phyloP scores from a whole-genome alignment of 2,113 vertebrate species.

The Macrotis lagotis region DNA sequence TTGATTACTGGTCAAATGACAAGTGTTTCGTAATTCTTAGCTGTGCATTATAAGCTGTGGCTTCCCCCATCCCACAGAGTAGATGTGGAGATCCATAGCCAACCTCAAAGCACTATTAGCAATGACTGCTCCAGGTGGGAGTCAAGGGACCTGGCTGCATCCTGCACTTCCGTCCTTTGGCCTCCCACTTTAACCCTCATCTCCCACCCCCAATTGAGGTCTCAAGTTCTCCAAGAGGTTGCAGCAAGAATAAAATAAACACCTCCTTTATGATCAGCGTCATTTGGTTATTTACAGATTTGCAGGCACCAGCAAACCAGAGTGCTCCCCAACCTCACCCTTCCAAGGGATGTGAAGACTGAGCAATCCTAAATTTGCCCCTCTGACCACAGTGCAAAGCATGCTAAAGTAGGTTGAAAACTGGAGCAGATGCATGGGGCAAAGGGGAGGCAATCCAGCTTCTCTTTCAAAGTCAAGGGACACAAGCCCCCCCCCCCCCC shows the following conservation, averaged over 20 bases:
- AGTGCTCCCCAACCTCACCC: neutral
- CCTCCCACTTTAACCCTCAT: neutral
- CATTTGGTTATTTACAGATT: neutral
- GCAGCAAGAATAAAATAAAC: constrained; percentile 6
- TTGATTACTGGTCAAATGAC: neutral
- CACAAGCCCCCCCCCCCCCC: neutral
- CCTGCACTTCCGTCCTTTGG: neutral
- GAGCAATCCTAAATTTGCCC: neutral
- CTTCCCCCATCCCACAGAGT: neutral
- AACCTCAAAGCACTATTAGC: neutral
- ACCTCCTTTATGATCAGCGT: constrained; percentile 37
- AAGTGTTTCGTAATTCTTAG: neutral
- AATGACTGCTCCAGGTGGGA: neutral
- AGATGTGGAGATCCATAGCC: neutral
- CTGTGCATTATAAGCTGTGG: neutral
- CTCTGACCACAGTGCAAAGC: neutral
- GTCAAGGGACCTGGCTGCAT: neutral
- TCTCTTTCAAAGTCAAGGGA: neutral
- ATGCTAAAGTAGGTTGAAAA: neutral
- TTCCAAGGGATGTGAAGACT: neutral
- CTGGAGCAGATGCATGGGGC: neutral
- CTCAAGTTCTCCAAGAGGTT: neutral
- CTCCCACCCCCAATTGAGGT: neutral
- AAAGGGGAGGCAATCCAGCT: neutral
- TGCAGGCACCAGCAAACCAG: neutral